Conservation (phyloP, 2,888 invertebrate genomes). For the Minunthozetes semirufus region DNA sequence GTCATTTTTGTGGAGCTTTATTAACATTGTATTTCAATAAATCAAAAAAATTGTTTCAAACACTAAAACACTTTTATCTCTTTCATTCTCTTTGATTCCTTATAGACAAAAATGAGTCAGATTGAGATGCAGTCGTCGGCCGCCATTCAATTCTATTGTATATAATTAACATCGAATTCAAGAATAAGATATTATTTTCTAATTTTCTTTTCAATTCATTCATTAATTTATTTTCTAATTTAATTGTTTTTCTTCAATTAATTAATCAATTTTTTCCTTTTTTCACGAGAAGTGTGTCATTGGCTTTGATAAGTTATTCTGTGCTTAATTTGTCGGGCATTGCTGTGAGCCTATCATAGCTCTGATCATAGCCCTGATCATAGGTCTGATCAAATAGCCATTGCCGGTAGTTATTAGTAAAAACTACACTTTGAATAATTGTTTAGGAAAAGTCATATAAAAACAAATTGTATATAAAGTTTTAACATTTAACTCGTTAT, state of each 20-base stretch:
- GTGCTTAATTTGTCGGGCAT: no score
- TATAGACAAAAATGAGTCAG: slow-evolving; percentile 77
- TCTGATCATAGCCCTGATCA: no score
- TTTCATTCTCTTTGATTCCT: background rate
- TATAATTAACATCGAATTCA: slow-evolving; percentile 24
- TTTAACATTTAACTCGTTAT: no score
- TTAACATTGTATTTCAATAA: background rate
- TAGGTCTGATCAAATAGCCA: no score
- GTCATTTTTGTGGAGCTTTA: background rate
- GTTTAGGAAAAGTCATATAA: no score
- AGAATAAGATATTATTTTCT: slow-evolving; percentile 1
- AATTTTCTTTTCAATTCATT: background rate
- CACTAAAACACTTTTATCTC: background rate
- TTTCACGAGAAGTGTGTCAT: background rate
- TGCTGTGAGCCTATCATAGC: no score
- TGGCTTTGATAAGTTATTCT: no score
- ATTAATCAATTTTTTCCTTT: background rate
- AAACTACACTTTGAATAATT: no score
- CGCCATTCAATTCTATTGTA: slow-evolving; percentile 73
- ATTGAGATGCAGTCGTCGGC: slow-evolving; percentile 86
- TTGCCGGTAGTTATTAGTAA: no score
- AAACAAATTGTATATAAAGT: no score
- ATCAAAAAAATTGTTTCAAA: background rate
- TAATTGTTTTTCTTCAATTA: background rate
- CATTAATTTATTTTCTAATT: background rate